Evolutionary conservation across 2,113 vertebrate genomes (phyloP).

Genomic region (Candoia aspera): DNA sequence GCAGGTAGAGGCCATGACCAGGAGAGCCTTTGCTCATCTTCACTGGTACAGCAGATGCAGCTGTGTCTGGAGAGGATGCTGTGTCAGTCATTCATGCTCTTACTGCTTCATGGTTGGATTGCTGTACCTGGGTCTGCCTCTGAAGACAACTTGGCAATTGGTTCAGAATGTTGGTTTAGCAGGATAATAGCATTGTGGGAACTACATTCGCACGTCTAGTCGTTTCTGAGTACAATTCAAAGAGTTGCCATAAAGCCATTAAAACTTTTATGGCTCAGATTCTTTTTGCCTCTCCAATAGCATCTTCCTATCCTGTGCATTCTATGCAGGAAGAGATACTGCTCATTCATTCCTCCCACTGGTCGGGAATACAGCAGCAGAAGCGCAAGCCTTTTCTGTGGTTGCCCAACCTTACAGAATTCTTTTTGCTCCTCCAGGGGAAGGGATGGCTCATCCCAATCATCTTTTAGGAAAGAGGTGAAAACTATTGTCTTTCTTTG

Average conservation of each 20-base stretch:
- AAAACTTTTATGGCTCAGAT: neutral
- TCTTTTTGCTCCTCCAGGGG: neutral
- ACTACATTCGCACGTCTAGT: neutral
- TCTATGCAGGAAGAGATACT: neutral
- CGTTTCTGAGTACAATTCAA: neutral
- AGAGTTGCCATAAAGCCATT: neutral
- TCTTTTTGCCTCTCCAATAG: neutral
- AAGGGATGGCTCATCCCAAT: neutral
- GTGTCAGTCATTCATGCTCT: neutral
- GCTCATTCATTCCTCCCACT: neutral
- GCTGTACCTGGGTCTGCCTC: neutral
- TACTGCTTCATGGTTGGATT: neutral
- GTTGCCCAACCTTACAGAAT: neutral
- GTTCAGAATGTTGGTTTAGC: neutral
- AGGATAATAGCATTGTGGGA: neutral
- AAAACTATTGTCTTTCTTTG: neutral
- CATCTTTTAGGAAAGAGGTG: neutral
- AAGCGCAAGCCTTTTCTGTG: neutral
- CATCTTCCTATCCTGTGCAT: neutral
- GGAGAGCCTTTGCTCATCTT: neutral
- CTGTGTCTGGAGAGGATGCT: neutral
- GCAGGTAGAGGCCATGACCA: neutral
- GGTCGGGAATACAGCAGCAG: neutral
- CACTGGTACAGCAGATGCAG: neutral
- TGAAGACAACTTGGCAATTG: neutral